These are phyloP conservation scores for Archegozetes longisetosus DNA, from an alignment of 1,140 invertebrate genomes.

Conservation along the genomic window DNA sequence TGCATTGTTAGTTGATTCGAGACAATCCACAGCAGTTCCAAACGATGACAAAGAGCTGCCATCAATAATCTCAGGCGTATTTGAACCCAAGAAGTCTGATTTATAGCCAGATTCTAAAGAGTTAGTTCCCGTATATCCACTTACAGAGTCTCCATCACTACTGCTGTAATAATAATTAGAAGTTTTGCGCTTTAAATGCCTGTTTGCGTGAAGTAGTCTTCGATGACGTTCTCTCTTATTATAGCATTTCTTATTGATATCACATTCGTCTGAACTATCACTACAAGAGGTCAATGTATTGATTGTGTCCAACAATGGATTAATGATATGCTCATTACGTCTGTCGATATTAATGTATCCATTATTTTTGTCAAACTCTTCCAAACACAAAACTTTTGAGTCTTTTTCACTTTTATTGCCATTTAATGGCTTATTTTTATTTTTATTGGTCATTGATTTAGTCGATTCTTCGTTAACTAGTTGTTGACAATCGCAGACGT, in stretches of 20 bases:
- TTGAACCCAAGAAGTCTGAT: constrained; percentile 26
- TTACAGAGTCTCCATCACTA: constrained; percentile 26
- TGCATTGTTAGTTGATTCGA: too few species aligned
- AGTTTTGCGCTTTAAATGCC: not conserved
- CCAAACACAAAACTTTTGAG: too few species aligned
- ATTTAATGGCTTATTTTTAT: too few species aligned
- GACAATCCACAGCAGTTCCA: too few species aligned
- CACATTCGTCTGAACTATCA: constrained; percentile 25
- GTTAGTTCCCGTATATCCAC: constrained; percentile 30
- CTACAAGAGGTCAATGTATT: constrained; percentile 22
- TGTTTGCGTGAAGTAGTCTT: constrained; percentile 7
- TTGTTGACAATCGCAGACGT: too few species aligned
- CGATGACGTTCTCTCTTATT: constrained; percentile 17
- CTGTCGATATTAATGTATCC: too few species aligned
- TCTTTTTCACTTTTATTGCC: too few species aligned
- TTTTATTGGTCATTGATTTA: too few species aligned
- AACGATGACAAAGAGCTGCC: too few species aligned
- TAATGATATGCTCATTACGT: too few species aligned
- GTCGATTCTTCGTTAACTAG: too few species aligned
- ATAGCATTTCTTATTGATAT: constrained; percentile 10
- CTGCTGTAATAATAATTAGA: constrained; percentile 12
- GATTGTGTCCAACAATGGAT: constrained; percentile 29
- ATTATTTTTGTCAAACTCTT: too few species aligned
- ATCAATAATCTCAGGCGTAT: constrained; percentile 29
- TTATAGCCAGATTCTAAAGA: constrained; percentile 33